Base-by-base conservation (phyloP, 2,888 invertebrate species). In the Zele albiditarsus region DNA sequence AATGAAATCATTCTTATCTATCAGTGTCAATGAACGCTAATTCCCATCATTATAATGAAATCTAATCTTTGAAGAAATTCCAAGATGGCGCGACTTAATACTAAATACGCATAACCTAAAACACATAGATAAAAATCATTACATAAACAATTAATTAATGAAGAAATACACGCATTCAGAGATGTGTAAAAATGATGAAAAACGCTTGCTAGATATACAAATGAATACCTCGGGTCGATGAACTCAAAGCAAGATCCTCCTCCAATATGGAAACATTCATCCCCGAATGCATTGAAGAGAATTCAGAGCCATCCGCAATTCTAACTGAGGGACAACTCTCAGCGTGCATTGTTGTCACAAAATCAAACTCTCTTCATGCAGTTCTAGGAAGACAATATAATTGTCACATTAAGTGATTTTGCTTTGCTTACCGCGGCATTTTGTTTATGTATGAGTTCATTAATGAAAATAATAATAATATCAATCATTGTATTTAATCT, bases 211-310 rank as follows among this genome's bases (percentile, higher is more conserved):
- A 20, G 5, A n/a, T 38, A 16, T 16, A 28, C 20, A 62, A 38
- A 31, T 10, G 20, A 58, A 57, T 78, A 81, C 81, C 80, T 8
- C 80, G 68, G 14, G 80, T 80, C n/a, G 80, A 82, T 31, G 81
- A 81, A 72, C 80, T 81, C 14, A 81, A 58, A 0, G 80, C 81
- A 67, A 82, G 80, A 75, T 82, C 82, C 38, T 82, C 81, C 68
- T 82, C 82, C 23, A 81, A 77, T 46, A 81, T 68, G 20, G 81
- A 82, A 62, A 72, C 78, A 69, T 79, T 81, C 16, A 76, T 57
- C 16, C 77, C 65, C 20, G 78, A 77, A 42, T 76, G 72, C n/a
- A 65, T 62, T 60, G 79, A 77, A 63, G 76, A 73, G 16, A 53
- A 49, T 49, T 78, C 80, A 58, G 76, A 77, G 20, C 74, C 78